Percentiles rank a stretch among this genome's conserved stretches.
Conservation (phyloP, 2,113 vertebrate genomes). For the Percina caprodes region DNA sequence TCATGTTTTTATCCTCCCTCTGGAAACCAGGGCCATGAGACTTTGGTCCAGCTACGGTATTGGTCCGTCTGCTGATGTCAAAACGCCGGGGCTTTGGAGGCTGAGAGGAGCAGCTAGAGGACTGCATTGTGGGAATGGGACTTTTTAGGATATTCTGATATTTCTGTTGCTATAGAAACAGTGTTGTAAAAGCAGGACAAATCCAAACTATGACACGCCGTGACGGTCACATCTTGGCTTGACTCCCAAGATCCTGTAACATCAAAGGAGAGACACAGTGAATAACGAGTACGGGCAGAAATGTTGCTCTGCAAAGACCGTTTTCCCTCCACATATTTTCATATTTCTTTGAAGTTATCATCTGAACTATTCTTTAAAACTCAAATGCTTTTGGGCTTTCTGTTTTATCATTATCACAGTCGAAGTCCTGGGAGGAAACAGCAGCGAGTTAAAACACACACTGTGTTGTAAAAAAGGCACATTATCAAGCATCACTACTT, state of each 20-base stretch:
- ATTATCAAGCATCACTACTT: conserved; percentile 13
- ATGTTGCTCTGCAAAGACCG: neutral
- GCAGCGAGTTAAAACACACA: conserved; percentile 23
- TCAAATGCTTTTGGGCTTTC: conserved; percentile 28
- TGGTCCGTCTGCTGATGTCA: conserved; percentile 72
- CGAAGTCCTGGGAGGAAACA: conserved; percentile 12
- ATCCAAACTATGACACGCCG: conserved; percentile 68
- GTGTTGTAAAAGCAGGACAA: conserved; percentile 52
- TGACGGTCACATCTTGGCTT: conserved; percentile 82
- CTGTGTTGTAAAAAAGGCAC: neutral
- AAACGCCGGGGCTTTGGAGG: conserved; percentile 77
- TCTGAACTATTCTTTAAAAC: conserved; percentile 36
- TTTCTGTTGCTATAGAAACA: conserved; percentile 76
- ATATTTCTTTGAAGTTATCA: conserved; percentile 47
- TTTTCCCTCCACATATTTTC: conserved; percentile 29
- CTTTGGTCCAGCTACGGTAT: conserved; percentile 65
- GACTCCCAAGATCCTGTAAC: conserved; percentile 80
- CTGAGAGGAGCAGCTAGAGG: conserved; percentile 69
- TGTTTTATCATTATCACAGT: conserved; percentile 42
- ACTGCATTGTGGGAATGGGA: conserved; percentile 79
- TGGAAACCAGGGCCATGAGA: conserved; percentile 63
- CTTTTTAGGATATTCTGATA: conserved; percentile 58
- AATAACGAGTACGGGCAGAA: conserved; percentile 51
- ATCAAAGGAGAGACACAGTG: conserved; percentile 74
- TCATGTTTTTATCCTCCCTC: conserved; percentile 85